Percentiles rank a stretch among this genome's conserved stretches.
These are phyloP conservation scores for Euura lappo DNA, from an alignment of 1,140 invertebrate species.

Conservation along the genomic window DNA sequence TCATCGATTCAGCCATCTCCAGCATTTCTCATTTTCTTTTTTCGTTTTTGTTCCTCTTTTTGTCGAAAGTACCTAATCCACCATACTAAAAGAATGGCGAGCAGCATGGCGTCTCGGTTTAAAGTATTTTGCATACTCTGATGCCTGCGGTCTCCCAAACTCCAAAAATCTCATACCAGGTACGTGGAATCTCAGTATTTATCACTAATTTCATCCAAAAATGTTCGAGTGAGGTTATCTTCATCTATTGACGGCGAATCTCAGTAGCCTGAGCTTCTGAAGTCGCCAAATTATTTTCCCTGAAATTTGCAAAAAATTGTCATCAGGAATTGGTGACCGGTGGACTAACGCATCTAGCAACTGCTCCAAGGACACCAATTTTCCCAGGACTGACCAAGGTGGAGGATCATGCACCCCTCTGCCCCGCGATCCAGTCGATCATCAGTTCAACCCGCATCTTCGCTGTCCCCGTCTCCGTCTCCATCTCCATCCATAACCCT, in stretches of 20 bases:
- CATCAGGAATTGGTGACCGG: neutral
- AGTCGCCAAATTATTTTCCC: too few relatives aligned
- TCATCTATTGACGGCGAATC: too few relatives aligned
- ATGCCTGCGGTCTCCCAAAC: neutral
- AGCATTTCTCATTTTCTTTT: neutral
- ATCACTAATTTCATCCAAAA: too few relatives aligned
- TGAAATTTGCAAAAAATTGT: too few relatives aligned
- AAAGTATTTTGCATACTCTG: neutral
- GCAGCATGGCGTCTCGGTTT: neutral
- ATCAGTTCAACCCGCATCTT: slow-evolving; percentile 30
- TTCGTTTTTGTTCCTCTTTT: neutral
- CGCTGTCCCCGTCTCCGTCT: slow-evolving; percentile 21
- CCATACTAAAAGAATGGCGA: neutral
- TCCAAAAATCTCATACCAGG: neutral
- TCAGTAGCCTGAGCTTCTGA: too few relatives aligned
- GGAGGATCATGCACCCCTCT: slow-evolving; percentile 48
- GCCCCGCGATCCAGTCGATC: slow-evolving; percentile 43
- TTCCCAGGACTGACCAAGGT: neutral
- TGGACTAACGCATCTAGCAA: neutral
- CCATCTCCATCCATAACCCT: slow-evolving; percentile 23
- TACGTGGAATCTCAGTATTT: neutral
- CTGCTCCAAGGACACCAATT: neutral
- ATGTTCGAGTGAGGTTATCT: too few relatives aligned
- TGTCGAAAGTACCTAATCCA: neutral
- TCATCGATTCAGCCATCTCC: neutral